Base-by-base conservation (phyloP, 2,797 vertebrate species). In the Hyperoplus lanceolatus region DNA sequence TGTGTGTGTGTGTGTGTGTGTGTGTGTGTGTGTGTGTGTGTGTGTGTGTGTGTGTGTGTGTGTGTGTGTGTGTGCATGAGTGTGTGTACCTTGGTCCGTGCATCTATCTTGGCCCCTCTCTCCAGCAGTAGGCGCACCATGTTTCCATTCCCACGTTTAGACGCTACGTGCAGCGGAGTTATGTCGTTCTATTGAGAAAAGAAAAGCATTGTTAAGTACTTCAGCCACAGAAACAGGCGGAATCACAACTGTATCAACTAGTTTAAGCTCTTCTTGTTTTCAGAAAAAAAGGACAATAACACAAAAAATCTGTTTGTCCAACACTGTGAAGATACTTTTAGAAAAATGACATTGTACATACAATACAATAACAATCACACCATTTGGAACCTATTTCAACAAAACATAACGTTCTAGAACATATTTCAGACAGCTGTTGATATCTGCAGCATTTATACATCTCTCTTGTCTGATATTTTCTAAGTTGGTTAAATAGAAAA, bases 71-170 rank as follows among this genome's bases (percentile, higher is more conserved):
- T 90, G 90, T 92, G n/a, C n/a, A n/a, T n/a, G 39, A 62, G 48
- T 7, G 9, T 41, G 36, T 90, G 90, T 92, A 99, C 98, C 97
- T 98, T 97, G 53, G 98, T 99, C 93, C 96, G 97, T 92, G 97
- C 97, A 77, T 99, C 97, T 29, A 99, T 99, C 93, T 97, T 97
- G 79, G 96, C 96, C 80, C 97, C 97, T 92, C 97, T 95, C 89
- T 99, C 98, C 90, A 99, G 94, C 65, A 99, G 90, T 62, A 99
- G 95, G 86, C 97, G 97, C 81, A 99, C 97, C 98, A 98, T 99
- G 79, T 99, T 99, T 86, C 96, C 95, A 3, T 99, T 99, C 83
- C 98, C 98, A 75, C 98, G 96, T 93, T 99, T 99, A 0, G 98
- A 98, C 6, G 98, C 97, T 71, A 99, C 98, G 3, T 99, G 97